Percentiles rank a stretch among this genome's conserved stretches.
Conservation (phyloP, 2,888 invertebrate genomes). For the Micoletzkya japonica region DNA sequence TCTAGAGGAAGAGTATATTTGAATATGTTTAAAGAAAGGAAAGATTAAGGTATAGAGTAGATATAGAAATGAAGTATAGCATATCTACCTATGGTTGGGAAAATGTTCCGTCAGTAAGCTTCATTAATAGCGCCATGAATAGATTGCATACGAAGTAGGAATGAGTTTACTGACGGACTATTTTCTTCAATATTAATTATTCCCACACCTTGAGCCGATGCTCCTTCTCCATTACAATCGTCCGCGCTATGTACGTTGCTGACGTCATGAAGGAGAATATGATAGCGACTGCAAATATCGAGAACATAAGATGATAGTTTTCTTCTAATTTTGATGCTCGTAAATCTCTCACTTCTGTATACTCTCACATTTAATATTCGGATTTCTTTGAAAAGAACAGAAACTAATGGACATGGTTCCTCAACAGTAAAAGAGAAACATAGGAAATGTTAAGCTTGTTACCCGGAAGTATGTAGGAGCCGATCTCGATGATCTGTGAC, state of each 20-base stretch:
- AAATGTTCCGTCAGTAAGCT: too few species aligned
- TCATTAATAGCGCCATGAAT: too few species aligned
- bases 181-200: neutral
- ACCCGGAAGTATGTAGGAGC: neutral
- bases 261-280: constrained; percentile 81
- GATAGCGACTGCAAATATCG: constrained; percentile 74
- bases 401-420: neutral
- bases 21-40: too few species aligned
- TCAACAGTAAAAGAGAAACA: neutral
- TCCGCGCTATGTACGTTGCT: constrained; percentile 79
- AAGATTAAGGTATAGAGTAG: too few species aligned
- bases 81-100: too few species aligned
- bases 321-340: neutral
- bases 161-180: too few species aligned
- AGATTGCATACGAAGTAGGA: too few species aligned
- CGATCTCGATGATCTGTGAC: constrained; percentile 50
- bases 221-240: constrained; percentile 78
- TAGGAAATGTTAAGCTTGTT: neutral
- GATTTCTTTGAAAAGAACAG: too few species aligned
- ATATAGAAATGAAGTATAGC: too few species aligned
- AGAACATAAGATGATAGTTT: neutral
- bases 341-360: too few species aligned
- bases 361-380: too few species aligned
- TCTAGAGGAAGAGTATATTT: too few species aligned
- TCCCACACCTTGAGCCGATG: constrained; percentile 73